Evolutionary conservation across 2,797 vertebrate species (phyloP), one percentile per base, ranked within the genome.

Genomic region (Hephaestus fuliginosus): DNA sequence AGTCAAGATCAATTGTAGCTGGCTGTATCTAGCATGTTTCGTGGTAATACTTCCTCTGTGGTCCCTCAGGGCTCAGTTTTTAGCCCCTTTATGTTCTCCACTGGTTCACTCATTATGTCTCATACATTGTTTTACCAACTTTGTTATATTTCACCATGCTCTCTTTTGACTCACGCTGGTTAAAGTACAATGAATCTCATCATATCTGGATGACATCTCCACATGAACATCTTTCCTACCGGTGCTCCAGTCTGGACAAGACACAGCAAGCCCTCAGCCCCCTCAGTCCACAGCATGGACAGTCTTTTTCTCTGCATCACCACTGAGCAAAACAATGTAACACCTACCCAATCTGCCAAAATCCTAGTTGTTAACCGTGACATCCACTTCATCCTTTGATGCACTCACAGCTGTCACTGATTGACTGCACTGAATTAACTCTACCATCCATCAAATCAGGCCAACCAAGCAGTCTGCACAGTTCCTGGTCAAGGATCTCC

Each of bases 371-470:
- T 61, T 25, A 80, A 78, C 56, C 18, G 28, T 72, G 49, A 69
- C 33, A 70, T 30, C 51, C 41, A 56, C 57, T 58, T 61, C 28
- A 58, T 70, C 28, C 25, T 74, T 52, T 80, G 67, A 53, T 48
- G 57, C 22, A 51, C 33, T 56, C 39, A 36, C 36, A 65, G 56
- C 33, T 70, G 76, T 46, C 52, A 56, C 30, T 65, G 74, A 81
- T 53, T 77, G 76, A 82, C 63, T 69, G 33, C 74, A 70, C 9
- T 25, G 39, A 69, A 64, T 68, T 56, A 25, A 17, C 25, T 76
- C 17, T 71, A 61, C 63, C 68, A 81, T 78, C 57, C 52, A 77
- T 61, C 51, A 74, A 55, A 67, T 25, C 44, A 60, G n/a, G 28
- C 12, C 53, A 3, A 64, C 22, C 53, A 68, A 12, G 57, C 12